Evolutionary conservation across 2,113 vertebrate genomes (phyloP).

Genomic region (Tonatia bakeri): DNA sequence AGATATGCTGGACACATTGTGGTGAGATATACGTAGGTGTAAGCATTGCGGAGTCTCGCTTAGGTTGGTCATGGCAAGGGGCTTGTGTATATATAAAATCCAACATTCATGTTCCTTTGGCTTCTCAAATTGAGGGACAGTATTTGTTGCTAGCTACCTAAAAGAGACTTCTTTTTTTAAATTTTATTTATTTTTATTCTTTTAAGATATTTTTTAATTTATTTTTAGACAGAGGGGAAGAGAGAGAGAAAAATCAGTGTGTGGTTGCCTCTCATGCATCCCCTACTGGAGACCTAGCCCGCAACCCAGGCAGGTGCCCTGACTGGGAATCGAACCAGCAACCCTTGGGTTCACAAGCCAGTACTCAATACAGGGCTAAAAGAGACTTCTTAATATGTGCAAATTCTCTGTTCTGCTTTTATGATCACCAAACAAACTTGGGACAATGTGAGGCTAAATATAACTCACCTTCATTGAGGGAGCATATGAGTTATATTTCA

Average conservation of each 20-base stretch:
- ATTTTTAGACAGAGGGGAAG: too few relatives aligned
- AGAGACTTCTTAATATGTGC: not conserved
- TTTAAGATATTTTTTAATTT: too few relatives aligned
- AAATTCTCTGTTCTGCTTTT: not conserved
- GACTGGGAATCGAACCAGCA: too few relatives aligned
- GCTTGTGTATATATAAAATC: not conserved
- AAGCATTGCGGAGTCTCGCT: not conserved
- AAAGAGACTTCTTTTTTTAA: not conserved
- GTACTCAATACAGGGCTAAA: not conserved
- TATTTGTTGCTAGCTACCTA: not conserved
- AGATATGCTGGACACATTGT: too few relatives aligned
- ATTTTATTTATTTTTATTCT: too few relatives aligned
- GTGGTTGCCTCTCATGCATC: too few relatives aligned
- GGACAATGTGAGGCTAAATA: not conserved
- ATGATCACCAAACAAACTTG: not conserved
- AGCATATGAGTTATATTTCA: not conserved
- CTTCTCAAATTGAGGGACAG: not conserved
- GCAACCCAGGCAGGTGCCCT: too few relatives aligned
- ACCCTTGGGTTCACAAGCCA: too few relatives aligned
- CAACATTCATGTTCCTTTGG: not conserved
- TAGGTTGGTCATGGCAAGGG: not conserved
- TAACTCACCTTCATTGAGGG: not conserved
- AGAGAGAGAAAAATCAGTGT: too few relatives aligned
- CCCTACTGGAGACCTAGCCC: too few relatives aligned
- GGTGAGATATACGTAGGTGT: not conserved